Base-by-base conservation (phyloP, 2,113 vertebrate species). In the Eurypyga helias region DNA sequence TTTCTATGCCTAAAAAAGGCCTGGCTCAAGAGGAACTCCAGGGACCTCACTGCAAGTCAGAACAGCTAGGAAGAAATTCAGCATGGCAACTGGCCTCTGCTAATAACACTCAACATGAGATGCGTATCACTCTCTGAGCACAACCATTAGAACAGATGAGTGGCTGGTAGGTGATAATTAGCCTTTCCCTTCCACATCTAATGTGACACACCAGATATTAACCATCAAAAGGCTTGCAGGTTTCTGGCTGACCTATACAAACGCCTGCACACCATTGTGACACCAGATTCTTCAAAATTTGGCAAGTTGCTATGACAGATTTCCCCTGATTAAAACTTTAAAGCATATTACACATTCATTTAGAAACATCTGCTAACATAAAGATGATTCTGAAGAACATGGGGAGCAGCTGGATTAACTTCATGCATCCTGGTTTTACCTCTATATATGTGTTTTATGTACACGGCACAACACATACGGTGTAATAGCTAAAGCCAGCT, bases 381-480 rank as follows among this genome's bases (percentile, higher is more conserved):
- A 84, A 78, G n/a, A 78, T 2, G 0, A 38, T 58, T 87, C 60
- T 84, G 87, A 82, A 84, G 55, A 58, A 75, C 7, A 29, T 0
- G 6, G 43, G 48, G 79, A 87, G 31, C 55, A 78, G 25, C 2
- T 48, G 34, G 31, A 90, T 45, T 67, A 62, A 76, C 12, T 26
- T 24, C 24, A 57, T 14, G 34, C 13, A 7, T 91, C 36, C 46
- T 19, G 4, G 16, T 21, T 89, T 89, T 81, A 78, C 48, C 51
- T 75, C 20, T 46, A 2, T 46, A 15, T 46, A 57, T 78, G 48
- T 18, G 20, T 43, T 34, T 73, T 66, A 62, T 2, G 3, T 34
- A 49, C 5, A 48, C 2, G 31, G 58, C 21, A 83, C 3, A 2
- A 86, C 33, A 21, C 71, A 86, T 2, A 51, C 0, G 2, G 20